Conservation (phyloP, 2,888 invertebrate species). For the Sphinx pinastri region DNA sequence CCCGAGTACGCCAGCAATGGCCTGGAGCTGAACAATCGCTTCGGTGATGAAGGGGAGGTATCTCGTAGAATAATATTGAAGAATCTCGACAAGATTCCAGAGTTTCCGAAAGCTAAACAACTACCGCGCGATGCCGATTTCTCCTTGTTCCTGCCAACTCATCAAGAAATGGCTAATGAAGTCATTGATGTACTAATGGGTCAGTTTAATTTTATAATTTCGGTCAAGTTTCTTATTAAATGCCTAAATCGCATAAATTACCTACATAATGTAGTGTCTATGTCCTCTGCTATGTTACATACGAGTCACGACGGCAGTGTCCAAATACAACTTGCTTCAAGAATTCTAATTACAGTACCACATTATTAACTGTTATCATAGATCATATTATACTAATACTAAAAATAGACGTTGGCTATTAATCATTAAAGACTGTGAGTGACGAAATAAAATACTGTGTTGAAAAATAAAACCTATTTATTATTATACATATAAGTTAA, state of each 20-base stretch:
- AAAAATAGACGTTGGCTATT: too few species aligned
- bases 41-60: conserved; percentile 83
- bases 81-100: conserved; percentile 79
- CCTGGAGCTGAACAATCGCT: conserved; percentile 84
- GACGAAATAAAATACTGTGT: conserved; percentile 1
- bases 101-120: conserved; percentile 82
- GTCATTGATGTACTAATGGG: conserved; percentile 88
- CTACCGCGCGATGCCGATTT: conserved; percentile 86
- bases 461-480: conserved; percentile 19
- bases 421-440: too few species aligned
- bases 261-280: too few species aligned
- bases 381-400: too few species aligned
- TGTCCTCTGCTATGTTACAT: too few species aligned
- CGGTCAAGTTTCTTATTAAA: too few species aligned
- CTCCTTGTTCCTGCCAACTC: conserved; percentile 89
- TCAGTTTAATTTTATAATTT: conserved; percentile 50
- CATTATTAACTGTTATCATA: too few species aligned
- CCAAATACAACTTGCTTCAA: too few species aligned
- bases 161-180: conserved; percentile 87
- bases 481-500: conserved; percentile 25
- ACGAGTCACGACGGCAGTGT: too few species aligned
- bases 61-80: conserved; percentile 81
- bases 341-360: too few species aligned
- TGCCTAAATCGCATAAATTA: too few species aligned
- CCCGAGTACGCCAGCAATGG: conserved; percentile 82